Conservation (phyloP, 2,888 invertebrate species). For the Pyrrhia umbra region DNA sequence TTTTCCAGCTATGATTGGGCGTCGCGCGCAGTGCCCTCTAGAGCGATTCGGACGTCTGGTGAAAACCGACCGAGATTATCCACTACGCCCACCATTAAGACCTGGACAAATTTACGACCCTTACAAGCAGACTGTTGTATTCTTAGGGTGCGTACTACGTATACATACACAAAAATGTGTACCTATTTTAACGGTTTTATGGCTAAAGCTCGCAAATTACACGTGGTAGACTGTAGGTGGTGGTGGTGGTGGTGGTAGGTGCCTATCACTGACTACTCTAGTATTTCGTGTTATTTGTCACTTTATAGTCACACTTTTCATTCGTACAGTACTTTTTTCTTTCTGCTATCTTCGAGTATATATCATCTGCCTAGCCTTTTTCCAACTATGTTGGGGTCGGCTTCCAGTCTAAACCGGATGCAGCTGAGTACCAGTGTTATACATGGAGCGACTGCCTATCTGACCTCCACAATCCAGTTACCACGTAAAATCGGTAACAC, state of each 20-base stretch:
- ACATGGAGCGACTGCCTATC: no score
- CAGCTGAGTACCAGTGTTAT: no score
- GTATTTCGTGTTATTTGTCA: background rate
- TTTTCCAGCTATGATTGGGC: conserved; percentile 79
- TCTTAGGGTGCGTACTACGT: conserved; percentile 77
- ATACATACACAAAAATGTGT: conserved; percentile 12
- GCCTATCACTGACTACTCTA: background rate
- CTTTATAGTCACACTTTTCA: background rate
- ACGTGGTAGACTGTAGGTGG: background rate
- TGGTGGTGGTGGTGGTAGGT: no score
- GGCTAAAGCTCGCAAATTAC: conserved; percentile 11
- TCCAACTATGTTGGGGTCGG: no score
- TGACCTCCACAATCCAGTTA: no score
- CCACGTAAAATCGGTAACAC: no score
- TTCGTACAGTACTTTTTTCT: no score
- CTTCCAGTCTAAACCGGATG: no score
- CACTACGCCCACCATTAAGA: conserved; percentile 78
- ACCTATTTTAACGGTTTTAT: conserved; percentile 23
- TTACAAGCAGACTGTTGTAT: conserved; percentile 85
- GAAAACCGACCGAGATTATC: conserved; percentile 79
- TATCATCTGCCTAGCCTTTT: no score
- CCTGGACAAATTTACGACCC: conserved; percentile 84
- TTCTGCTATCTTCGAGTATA: no score
- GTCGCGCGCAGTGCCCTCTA: conserved; percentile 79
- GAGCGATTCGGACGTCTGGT: conserved; percentile 83